phyloP scores from a whole-genome alignment of 1,140 invertebrate species.

The Maconellicoccus hirsutus region DNA sequence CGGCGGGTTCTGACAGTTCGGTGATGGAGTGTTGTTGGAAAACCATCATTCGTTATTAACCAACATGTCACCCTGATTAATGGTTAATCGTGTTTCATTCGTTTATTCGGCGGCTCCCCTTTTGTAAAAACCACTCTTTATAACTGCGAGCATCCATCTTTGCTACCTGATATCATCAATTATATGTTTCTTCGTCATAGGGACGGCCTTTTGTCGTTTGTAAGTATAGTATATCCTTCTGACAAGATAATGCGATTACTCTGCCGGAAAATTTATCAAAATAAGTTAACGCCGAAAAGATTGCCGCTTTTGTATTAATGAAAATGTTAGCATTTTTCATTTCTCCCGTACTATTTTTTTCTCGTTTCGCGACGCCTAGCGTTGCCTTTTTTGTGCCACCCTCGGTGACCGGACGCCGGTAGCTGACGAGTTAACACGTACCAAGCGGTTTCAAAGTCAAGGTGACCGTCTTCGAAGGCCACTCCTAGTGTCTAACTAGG shows the following conservation, averaged over 20 bases:
- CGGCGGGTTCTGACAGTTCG: conserved; percentile 3
- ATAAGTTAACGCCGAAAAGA: conserved; percentile 21
- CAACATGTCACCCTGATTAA: conserved; percentile 22
- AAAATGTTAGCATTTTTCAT: conserved; percentile 22
- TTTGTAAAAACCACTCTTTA: conserved; percentile 17
- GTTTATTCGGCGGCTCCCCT: conserved; percentile 14
- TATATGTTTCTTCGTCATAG: conserved; percentile 15
- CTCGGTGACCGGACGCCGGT: too few species aligned
- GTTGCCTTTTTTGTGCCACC: background rate
- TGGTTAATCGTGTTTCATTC: conserved; percentile 22
- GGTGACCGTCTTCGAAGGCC: too few species aligned
- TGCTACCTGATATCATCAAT: conserved; percentile 22
- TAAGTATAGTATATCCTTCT: conserved; percentile 22
- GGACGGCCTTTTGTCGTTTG: conserved; percentile 17
- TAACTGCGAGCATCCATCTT: conserved; percentile 15
- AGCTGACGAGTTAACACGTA: too few species aligned
- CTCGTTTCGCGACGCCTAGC: background rate
- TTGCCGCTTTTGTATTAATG: conserved; percentile 19
- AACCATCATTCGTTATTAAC: conserved; percentile 22
- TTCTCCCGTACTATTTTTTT: background rate
- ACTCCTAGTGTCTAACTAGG: too few species aligned
- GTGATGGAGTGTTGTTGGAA: conserved; percentile 22
- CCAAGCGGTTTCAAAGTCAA: too few species aligned
- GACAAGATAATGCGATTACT: conserved; percentile 22
- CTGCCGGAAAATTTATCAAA: conserved; percentile 19